A percentile compares a stretch with the other conserved stretches of the same genome.
These are phyloP conservation scores for Ophioninae sp. DNA, from an alignment of 2,888 invertebrate genomes.

Conservation along the genomic window DNA sequence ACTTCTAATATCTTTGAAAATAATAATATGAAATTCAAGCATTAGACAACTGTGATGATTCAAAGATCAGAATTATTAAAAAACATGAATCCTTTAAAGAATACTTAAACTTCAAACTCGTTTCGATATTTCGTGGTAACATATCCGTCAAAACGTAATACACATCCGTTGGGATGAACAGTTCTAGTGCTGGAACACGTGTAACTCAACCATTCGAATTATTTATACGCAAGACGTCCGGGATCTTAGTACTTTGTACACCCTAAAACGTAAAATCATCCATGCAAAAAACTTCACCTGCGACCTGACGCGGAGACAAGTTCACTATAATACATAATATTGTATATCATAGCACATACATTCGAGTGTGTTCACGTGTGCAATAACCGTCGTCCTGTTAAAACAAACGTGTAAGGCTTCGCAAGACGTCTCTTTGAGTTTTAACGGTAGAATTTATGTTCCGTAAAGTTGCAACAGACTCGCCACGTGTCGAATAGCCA, in stretches of 20 bases:
- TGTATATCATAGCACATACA: neutral
- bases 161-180: slow-evolving; percentile 13
- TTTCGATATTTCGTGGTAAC: slow-evolving; percentile 30
- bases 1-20: too few relatives aligned
- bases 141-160: slow-evolving; percentile 18
- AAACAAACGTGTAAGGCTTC: slow-evolving; percentile 42
- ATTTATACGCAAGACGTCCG: slow-evolving; percentile 16
- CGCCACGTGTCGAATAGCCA: slow-evolving; percentile 17
- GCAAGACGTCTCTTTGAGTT: slow-evolving; percentile 49
- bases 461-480: slow-evolving; percentile 64
- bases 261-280: neutral
- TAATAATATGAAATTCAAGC: too few relatives aligned
- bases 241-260: neutral
- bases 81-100: neutral
- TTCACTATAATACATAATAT: slow-evolving; percentile 23
- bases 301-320: slow-evolving; percentile 44
- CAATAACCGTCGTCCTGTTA: slow-evolving; percentile 42
- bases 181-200: slow-evolving; percentile 39
- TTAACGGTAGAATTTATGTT: slow-evolving; percentile 70
- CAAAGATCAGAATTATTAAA: too few relatives aligned
- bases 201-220: slow-evolving; percentile 27
- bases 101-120: slow-evolving; percentile 7
- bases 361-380: neutral
- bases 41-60: too few relatives aligned
- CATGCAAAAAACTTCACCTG: slow-evolving; percentile 62